Evolutionary conservation across 2,113 vertebrate genomes (phyloP).

Genomic region (Cyanoderma ruficeps): DNA sequence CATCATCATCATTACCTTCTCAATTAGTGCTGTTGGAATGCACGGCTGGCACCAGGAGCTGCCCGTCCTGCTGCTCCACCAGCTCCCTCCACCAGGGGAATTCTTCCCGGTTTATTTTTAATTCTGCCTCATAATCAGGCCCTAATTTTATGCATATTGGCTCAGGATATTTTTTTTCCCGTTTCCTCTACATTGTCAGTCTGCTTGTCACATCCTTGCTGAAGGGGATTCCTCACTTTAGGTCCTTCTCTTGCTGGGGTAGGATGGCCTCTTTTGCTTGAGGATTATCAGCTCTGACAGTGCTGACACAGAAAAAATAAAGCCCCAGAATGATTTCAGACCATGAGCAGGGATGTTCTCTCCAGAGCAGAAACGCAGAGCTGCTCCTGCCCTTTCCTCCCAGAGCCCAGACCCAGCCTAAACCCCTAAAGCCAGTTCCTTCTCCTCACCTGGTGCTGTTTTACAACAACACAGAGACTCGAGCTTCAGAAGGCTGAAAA

Average conservation of each 20-base stretch:
- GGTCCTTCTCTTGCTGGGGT: constrained; percentile 14
- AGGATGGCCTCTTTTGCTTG: constrained; percentile 62
- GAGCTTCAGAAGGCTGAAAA: no score
- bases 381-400: neutral
- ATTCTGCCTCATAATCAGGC: constrained; percentile 18
- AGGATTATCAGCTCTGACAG: constrained; percentile 61
- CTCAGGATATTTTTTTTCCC: neutral
- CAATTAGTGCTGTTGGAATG: neutral
- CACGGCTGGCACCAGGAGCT: neutral
- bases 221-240: constrained; percentile 60
- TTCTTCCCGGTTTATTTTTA: neutral
- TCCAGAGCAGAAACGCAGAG: neutral
- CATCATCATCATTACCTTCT: neutral
- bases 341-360: constrained; percentile 2
- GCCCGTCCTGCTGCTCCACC: neutral
- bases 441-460: neutral
- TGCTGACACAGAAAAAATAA: constrained; percentile 69
- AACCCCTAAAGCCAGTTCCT: neutral
- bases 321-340: constrained; percentile 42
- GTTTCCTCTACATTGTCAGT: constrained; percentile 10
- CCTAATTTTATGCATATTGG: neutral
- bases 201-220: constrained; percentile 64
- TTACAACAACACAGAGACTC: no score
- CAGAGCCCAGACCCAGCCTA: neutral
- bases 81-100: neutral